Evolutionary conservation across 2,888 invertebrate genomes (phyloP), one percentile per base, ranked within the genome.

Genomic region (Eudemis profundana): DNA sequence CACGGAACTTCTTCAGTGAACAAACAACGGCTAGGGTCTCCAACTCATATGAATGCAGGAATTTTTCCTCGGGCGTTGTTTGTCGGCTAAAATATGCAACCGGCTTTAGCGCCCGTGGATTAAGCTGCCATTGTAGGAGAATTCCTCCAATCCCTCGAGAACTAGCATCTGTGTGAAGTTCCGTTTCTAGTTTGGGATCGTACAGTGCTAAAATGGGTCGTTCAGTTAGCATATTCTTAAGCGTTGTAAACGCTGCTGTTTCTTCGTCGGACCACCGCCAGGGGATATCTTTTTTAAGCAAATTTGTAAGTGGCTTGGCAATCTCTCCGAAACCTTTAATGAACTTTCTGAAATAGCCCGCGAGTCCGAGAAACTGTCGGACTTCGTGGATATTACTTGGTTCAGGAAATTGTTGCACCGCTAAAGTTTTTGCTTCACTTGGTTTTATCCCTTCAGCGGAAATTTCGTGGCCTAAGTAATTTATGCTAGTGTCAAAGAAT

Each of bases 301-400:
- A 19, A 12, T 23, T 47, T 23, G 47, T 47, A 4, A 47, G 23
- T 47, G 47, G 47, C 5, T n/a, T 23, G 2, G 47, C 47, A 1
- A 47, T 21, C n/a, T 47, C 47, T 8, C 44, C 44, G 12, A 46
- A 46, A 2, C n/a, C n/a, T n/a, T n/a, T n/a, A n/a, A n/a, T n/a
- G n/a, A n/a, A n/a, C n/a, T n/a, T n/a, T n/a, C n/a, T n/a, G n/a
- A n/a, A n/a, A n/a, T n/a, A n/a, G n/a, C n/a, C 5, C 23, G 15
- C 4, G 23, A 47, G 1, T 19, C 23, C 21, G 10, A 23, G 19
- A 3, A 47, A 47, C 23, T 47, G 36, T 2, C 36, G 36, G 12
- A 36, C 36, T 23, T 23, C 23, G 23, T 23, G 23, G 3, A 23
- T 23, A 23, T 4, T 23, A 23, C 23, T 3, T 36, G 36, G 36